Evolutionary conservation across 1,140 invertebrate species (phyloP), one percentile per base, ranked within the genome.

Genomic region (Coenobita brevimanus): DNA sequence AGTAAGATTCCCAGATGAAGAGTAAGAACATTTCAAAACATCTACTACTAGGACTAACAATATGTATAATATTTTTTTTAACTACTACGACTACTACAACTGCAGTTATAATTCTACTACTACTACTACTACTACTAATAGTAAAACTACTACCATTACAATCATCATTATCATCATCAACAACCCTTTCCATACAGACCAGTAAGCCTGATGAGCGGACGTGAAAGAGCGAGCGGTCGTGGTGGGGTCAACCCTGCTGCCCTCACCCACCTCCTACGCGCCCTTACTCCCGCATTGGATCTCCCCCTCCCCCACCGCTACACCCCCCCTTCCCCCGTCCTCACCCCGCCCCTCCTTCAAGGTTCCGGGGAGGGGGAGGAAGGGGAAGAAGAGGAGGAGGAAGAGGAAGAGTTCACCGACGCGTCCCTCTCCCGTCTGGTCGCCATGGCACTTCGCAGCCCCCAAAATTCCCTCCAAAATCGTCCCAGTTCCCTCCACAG

Each of bases 371-470:
- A 4, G 17, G 62, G 30, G 62, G 3, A 64, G 62, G 62, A 17
- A n/a, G n/a, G n/a, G n/a, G n/a, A n/a, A n/a, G n/a, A n/a, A 17
- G 62, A 64, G 69, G 21, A 73, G 69, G 69, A 73, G 38, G 50
- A 1, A 13, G 62, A 69, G 64, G 80, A 82, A 6, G 64, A 82
- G 36, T 24, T 8, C 27, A 43, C 41, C 41, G 73, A 76, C 6
- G 24, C 33, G 76, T 24, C 80, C 10, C 64, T 82, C 62, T 69
- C 38, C 38, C 62, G 41, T 30, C n/a, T 82, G 64, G 64, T 82
- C 17, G 41, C 62, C 3, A 43, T 82, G 27, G 80, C 80, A 0
- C 43, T 82, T 30, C 62, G 33, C 73, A 76, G 21, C 73, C 80
- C 4, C 41, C 60, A 4, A n/a, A n/a, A n/a, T n/a, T n/a, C n/a